Percentiles rank a stretch among this genome's conserved stretches.
phyloP scores from a whole-genome alignment of 2,888 invertebrate genomes.

The Aleiodes alternator region DNA sequence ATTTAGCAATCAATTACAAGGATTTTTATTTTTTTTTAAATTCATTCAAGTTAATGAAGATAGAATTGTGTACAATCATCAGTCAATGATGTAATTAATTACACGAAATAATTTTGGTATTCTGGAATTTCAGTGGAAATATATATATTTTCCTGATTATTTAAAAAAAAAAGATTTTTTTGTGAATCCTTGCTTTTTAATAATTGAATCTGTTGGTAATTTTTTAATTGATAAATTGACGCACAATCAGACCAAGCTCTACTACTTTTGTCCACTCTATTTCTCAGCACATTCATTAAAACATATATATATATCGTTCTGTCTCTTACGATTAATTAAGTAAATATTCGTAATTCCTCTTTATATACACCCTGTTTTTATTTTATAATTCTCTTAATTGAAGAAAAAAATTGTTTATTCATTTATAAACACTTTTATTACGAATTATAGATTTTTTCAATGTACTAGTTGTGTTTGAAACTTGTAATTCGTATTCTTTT shows the following conservation, averaged over 20 bases:
- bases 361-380: slow-evolving; percentile 73
- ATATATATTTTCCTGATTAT: neutral
- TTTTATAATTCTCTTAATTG: slow-evolving; percentile 46
- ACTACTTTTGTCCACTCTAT: slow-evolving; percentile 55
- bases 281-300: slow-evolving; percentile 54
- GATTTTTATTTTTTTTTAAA: too few relatives aligned
- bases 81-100: slow-evolving; percentile 13
- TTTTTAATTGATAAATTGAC: neutral
- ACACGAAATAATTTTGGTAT: neutral
- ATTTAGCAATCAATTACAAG: neutral
- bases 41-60: too few relatives aligned
- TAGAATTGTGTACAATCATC: neutral
- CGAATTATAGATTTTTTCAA: slow-evolving; percentile 28
- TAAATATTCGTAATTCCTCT: slow-evolving; percentile 73
- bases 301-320: slow-evolving; percentile 42
- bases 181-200: neutral
- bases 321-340: slow-evolving; percentile 71
- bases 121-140: neutral
- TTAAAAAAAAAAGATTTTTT: neutral
- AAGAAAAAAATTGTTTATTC: slow-evolving; percentile 31
- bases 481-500: slow-evolving; percentile 1
- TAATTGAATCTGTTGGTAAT: neutral
- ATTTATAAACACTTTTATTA: slow-evolving; percentile 25
- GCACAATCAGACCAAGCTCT: slow-evolving; percentile 27
- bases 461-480: neutral